These are phyloP conservation scores for Echinometra lucunter DNA, from an alignment of 53 echinoderm and acorn worm genomes.

Conservation along the genomic window DNA sequence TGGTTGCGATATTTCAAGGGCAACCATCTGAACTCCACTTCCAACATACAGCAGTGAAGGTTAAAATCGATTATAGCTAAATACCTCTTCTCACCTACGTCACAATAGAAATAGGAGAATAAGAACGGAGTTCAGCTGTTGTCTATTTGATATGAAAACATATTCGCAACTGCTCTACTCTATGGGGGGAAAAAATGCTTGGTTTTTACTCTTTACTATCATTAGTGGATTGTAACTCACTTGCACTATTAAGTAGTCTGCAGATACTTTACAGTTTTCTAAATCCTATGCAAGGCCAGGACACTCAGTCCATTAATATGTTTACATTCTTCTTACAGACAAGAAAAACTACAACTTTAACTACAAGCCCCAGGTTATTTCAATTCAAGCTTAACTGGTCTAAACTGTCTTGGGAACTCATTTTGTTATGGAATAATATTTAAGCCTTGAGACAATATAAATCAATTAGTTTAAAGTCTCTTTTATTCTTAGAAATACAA, in stretches of 20 bases:
- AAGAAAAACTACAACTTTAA: neutral
- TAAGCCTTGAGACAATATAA: neutral
- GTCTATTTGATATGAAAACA: neutral
- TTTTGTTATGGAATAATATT: neutral
- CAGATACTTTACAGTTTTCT: constrained; percentile 35
- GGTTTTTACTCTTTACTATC: neutral
- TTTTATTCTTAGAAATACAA: too few relatives aligned
- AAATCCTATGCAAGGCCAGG: neutral
- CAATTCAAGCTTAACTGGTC: neutral
- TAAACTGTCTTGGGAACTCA: neutral
- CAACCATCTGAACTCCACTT: neutral
- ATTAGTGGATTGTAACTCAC: neutral
- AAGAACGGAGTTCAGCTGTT: constrained; percentile 31
- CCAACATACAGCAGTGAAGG: neutral
- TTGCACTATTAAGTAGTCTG: neutral
- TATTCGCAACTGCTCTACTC: neutral
- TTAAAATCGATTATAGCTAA: constrained; percentile 39
- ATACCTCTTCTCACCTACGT: constrained; percentile 53
- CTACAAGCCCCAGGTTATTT: neutral
- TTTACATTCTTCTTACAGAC: neutral
- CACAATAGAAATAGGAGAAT: neutral
- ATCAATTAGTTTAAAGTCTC: constrained; percentile 35
- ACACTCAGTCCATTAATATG: neutral
- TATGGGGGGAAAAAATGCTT: neutral
- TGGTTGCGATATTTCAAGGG: constrained; percentile 16